Conservation (phyloP, 2,888 invertebrate genomes). For the Cheilosia variabilis region DNA sequence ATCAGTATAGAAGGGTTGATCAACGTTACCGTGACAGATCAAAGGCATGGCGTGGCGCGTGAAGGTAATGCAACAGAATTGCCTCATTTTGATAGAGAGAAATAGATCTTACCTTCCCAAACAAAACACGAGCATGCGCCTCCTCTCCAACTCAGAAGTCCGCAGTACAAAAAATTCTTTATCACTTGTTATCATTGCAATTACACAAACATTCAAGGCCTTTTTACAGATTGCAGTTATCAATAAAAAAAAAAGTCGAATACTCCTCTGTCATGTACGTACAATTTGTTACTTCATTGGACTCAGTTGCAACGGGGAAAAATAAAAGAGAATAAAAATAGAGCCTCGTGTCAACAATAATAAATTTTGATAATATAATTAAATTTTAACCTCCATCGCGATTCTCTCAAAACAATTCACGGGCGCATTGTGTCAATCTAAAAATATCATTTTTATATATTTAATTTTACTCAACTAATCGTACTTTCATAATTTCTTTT, state of each 20-base stretch:
- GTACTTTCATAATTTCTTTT: constrained; percentile 78
- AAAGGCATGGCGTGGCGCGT: too few relatives aligned
- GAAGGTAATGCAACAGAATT: not conserved
- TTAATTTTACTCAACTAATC: not conserved
- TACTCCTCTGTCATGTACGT: not conserved
- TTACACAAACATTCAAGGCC: not conserved
- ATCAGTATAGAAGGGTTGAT: too few relatives aligned
- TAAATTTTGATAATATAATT: constrained; percentile 14
- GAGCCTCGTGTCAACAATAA: constrained; percentile 25
- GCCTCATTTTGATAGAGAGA: not conserved
- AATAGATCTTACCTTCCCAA: not conserved
- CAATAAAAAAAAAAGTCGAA: not conserved
- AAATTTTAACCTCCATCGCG: too few relatives aligned
- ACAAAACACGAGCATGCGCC: not conserved
- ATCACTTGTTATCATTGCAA: not conserved
- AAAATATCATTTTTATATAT: constrained; percentile 1
- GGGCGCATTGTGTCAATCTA: constrained; percentile 42
- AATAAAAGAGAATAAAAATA: not conserved
- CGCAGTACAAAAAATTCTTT: not conserved
- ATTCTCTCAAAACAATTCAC: too few relatives aligned
- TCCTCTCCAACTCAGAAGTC: not conserved
- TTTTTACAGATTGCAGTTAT: constrained; percentile 1
- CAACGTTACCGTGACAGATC: too few relatives aligned
- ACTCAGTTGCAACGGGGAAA: not conserved
- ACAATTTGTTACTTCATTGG: not conserved